Evolutionary conservation across 1,140 invertebrate species (phyloP), one percentile per base, ranked within the genome.

Genomic region (Tetragnatha versicolor): DNA sequence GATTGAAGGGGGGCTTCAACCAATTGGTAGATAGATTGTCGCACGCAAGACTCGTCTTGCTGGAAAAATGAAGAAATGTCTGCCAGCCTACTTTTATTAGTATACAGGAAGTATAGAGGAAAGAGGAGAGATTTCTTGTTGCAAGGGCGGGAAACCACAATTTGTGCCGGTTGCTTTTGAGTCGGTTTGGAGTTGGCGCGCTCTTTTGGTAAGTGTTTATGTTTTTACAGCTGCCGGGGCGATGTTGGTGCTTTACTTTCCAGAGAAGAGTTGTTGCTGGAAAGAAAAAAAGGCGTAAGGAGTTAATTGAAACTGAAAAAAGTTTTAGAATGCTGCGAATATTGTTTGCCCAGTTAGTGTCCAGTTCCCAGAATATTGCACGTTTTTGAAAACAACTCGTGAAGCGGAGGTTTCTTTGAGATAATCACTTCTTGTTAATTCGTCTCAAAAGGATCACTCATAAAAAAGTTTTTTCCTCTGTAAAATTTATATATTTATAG

Each of bases 231-330:
- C 17, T 39, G 29, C 9, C 20, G 7, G 31, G 35, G 45, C 25
- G 42, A 37, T 55, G 31, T 20, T 22, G 31, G 29, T 37, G 27
- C 17, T 29, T 53, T 31, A 55, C 14, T 72, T 72, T 12, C 69
- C 69, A 58, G 53, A 58, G 31, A 72, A 72, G 35, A 72, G 47
- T 72, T 72, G 69, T 72, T 72, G 69, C 69, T 72, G 37, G 20
- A 72, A 25, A 17, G 20, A 53, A 37, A 35, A 53, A 37, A 20
- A 33, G 42, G 10, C 29, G 12, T 45, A 45, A 45, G 3, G 1
- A 45, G n/a, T 45, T 14, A 45, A 45, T 14, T 10, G n/a, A 45
- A 45, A 45, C n/a, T 45, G 2, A 45, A 2, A 10, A 45, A 45
- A 14, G 42, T n/a, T 14, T 45, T 14, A 14, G 12, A 2, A 3